These are phyloP conservation scores for Morone chrysops DNA, from an alignment of 2,113 vertebrate genomes.

Conservation along the genomic window DNA sequence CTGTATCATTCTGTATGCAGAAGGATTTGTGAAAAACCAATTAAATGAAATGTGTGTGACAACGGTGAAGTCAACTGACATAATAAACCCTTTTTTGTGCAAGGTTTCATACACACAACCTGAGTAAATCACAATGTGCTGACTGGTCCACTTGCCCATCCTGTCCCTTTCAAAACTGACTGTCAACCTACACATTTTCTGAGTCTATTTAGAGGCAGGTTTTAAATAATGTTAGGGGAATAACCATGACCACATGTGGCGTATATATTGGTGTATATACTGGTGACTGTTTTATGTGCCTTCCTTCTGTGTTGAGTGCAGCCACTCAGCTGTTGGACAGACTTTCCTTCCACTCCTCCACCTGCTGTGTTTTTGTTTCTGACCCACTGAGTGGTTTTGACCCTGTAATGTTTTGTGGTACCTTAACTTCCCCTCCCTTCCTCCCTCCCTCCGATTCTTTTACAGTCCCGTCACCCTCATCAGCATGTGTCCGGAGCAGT, in stretches of 20 bases:
- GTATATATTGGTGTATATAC: not conserved
- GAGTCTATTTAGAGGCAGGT: slow-evolving; percentile 11
- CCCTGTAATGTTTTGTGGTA: slow-evolving; percentile 77
- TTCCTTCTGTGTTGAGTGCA: slow-evolving; percentile 20
- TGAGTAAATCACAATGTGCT: not conserved
- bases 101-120: not conserved
- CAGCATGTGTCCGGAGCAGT: slow-evolving; percentile 99
- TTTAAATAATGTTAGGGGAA: not conserved
- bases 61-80: not conserved
- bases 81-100: not conserved
- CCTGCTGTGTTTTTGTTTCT: slow-evolving; percentile 55
- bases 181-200: not conserved
- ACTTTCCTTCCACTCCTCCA: slow-evolving; percentile 40
- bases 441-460: slow-evolving; percentile 74
- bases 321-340: slow-evolving; percentile 6
- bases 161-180: not conserved
- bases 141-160: not conserved
- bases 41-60: slow-evolving; percentile 34
- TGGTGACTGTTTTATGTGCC: not conserved
- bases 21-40: slow-evolving; percentile 22
- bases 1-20: slow-evolving; percentile 21
- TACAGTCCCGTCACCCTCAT: slow-evolving; percentile 98
- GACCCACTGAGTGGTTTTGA: slow-evolving; percentile 45
- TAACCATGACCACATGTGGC: not conserved
- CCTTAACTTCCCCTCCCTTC: slow-evolving; percentile 49